These are phyloP conservation scores for Meiosimyza decipiens DNA, from an alignment of 2,888 invertebrate genomes.

Conservation along the genomic window DNA sequence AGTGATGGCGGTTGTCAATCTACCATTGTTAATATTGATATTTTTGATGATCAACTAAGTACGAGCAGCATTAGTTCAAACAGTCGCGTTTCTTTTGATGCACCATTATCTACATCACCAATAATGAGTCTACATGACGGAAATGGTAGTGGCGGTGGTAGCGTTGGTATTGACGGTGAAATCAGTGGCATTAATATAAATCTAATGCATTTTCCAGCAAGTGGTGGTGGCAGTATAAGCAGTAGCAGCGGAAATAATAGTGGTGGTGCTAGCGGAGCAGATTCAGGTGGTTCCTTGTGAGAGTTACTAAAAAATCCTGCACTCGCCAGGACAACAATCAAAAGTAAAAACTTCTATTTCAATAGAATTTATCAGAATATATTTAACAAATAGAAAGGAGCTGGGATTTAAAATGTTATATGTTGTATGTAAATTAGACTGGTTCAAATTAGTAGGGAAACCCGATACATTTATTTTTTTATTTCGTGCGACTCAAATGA, in stretches of 20 bases:
- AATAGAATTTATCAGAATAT: conserved; percentile 56
- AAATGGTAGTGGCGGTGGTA: conserved; percentile 29
- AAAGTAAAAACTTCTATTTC: conserved; percentile 53
- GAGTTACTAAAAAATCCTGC: conserved; percentile 58
- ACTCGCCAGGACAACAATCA: conserved; percentile 47
- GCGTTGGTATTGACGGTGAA: conserved; percentile 41
- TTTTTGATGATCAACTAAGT: conserved; percentile 78
- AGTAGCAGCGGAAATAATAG: conserved; percentile 33
- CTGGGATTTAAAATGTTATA: not conserved
- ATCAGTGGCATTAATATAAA: conserved; percentile 58
- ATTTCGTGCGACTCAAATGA: too few species aligned
- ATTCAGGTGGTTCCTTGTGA: conserved; percentile 57
- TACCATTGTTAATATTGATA: conserved; percentile 60
- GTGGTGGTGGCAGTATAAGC: conserved; percentile 20
- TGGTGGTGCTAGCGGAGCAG: conserved; percentile 39
- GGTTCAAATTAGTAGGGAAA: too few species aligned
- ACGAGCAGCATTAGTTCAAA: conserved; percentile 87
- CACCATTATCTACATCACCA: conserved; percentile 72
- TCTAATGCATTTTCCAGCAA: conserved; percentile 80
- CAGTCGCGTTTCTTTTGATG: conserved; percentile 80
- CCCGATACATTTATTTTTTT: too few species aligned
- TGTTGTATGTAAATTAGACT: not conserved
- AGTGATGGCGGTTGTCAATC: conserved; percentile 1
- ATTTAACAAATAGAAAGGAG: conserved; percentile 45
- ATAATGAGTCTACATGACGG: conserved; percentile 81